Percentiles rank a stretch among this genome's conserved stretches.
These are phyloP conservation scores for Timema podura DNA, from an alignment of 2,888 invertebrate species.

Conservation along the genomic window DNA sequence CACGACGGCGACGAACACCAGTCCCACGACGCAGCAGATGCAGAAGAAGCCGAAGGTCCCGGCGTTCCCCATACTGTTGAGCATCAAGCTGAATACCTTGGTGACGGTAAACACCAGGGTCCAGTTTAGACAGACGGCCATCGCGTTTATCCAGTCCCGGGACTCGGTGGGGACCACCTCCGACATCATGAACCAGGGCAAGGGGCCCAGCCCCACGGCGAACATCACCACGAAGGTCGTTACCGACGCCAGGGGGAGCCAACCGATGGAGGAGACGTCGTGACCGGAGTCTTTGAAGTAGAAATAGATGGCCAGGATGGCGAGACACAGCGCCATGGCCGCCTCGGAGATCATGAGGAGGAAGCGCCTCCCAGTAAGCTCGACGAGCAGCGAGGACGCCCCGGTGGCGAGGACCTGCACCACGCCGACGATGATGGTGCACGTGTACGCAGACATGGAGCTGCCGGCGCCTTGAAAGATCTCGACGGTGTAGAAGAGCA, in stretches of 20 bases:
- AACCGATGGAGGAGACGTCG: conserved; percentile 54
- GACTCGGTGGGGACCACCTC: conserved; percentile 46
- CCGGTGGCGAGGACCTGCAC: conserved; percentile 58
- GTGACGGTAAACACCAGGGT: conserved; percentile 41
- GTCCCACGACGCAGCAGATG: conserved; percentile 17
- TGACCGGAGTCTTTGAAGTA: conserved; percentile 41
- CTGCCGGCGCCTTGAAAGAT: conserved; percentile 66
- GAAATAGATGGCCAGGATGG: conserved; percentile 69
- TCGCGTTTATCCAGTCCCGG: conserved; percentile 42
- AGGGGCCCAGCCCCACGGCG: conserved; percentile 43
- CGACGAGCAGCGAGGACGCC: conserved; percentile 70
- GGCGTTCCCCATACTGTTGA: conserved; percentile 44
- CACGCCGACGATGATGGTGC: conserved; percentile 76
- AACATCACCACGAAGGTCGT: conserved; percentile 43
- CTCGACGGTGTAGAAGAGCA: conserved; percentile 73
- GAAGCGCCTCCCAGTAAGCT: conserved; percentile 68
- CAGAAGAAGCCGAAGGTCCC: conserved; percentile 20
- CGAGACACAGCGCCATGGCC: conserved; percentile 66
- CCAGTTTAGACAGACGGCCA: conserved; percentile 44
- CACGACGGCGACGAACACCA: conserved; percentile 22
- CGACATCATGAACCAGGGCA: conserved; percentile 46
- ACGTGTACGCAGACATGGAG: conserved; percentile 60
- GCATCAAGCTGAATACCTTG: conserved; percentile 51
- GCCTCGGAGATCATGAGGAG: conserved; percentile 67
- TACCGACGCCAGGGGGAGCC: conserved; percentile 43